phyloP scores from a whole-genome alignment of 2,113 vertebrate species.

The Cygnus atratus region DNA sequence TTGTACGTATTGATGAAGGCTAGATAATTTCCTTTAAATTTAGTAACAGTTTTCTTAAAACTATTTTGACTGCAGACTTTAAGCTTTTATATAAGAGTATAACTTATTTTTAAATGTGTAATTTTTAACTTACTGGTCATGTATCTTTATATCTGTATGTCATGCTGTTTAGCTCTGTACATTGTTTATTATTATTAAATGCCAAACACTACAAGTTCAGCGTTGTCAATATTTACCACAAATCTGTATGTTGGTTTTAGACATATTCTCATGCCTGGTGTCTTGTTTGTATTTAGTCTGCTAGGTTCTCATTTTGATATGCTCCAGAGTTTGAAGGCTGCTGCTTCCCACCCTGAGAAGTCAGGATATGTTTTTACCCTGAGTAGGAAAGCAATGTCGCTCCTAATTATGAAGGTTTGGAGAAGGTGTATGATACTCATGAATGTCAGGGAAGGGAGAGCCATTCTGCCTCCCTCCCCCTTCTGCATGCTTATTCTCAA shows the following conservation, averaged over 20 bases:
- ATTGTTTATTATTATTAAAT: slow-evolving; percentile 42
- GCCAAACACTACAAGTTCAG: not conserved
- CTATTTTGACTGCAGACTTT: not conserved
- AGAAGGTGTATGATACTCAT: not conserved
- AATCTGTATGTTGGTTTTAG: not conserved
- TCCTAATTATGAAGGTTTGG: not conserved
- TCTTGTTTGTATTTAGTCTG: not conserved
- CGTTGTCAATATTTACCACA: not conserved
- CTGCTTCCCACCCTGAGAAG: not conserved
- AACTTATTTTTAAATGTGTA: slow-evolving; percentile 2
- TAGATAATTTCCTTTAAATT: not conserved
- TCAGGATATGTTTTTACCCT: not conserved
- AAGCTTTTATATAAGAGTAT: not conserved
- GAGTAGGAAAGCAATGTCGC: not conserved
- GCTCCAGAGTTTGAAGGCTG: not conserved
- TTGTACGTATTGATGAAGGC: not conserved
- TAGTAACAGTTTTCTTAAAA: not conserved
- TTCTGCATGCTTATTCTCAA: not conserved
- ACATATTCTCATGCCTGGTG: not conserved
- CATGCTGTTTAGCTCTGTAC: not conserved
- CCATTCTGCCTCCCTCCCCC: not conserved
- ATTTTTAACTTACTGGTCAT: not conserved
- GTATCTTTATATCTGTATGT: not conserved
- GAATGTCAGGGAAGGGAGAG: not conserved
- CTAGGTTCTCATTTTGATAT: not conserved